These are phyloP conservation scores for Periophthalmodon schlosseri DNA, from an alignment of 2,113 vertebrate genomes.

Conservation along the genomic window DNA sequence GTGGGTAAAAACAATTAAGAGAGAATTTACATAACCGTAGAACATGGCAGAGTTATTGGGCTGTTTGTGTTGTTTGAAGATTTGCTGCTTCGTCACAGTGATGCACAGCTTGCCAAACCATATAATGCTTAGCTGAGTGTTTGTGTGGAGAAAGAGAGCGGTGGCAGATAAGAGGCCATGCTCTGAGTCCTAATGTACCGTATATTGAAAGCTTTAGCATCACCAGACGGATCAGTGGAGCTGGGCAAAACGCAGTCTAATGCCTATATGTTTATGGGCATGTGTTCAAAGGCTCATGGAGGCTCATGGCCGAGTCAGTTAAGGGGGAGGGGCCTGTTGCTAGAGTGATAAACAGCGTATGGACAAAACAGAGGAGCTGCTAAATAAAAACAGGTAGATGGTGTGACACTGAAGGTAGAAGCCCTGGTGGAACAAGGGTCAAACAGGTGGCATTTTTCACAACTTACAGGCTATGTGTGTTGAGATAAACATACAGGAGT, in stretches of 20 bases:
- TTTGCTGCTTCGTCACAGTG: slow-evolving; percentile 68
- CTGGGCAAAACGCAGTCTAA: slow-evolving; percentile 16
- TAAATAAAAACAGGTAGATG: slow-evolving; percentile 21
- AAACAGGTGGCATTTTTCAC: neutral
- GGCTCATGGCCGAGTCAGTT: too few species aligned
- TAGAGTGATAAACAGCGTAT: slow-evolving; percentile 50
- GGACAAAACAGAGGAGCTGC: slow-evolving; percentile 22
- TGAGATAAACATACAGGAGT: neutral
- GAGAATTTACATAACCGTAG: slow-evolving; percentile 33
- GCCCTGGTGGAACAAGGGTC: neutral
- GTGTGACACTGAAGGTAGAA: slow-evolving; percentile 19
- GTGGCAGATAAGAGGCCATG: slow-evolving; percentile 33
- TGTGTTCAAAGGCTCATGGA: slow-evolving; percentile 25
- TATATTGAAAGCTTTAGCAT: slow-evolving; percentile 46
- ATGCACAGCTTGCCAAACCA: slow-evolving; percentile 65
- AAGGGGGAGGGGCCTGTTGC: slow-evolving; percentile 57
- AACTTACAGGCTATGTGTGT: neutral
- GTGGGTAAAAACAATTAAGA: slow-evolving; percentile 14
- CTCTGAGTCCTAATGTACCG: slow-evolving; percentile 31
- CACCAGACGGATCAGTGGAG: slow-evolving; percentile 14
- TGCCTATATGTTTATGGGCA: slow-evolving; percentile 1
- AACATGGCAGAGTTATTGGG: slow-evolving; percentile 34
- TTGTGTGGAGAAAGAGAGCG: slow-evolving; percentile 28
- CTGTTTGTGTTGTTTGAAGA: slow-evolving; percentile 60
- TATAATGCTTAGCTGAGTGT: slow-evolving; percentile 55